Evolutionary conservation across 2,113 vertebrate species (phyloP), one percentile per base, ranked within the genome.

Genomic region (Apeltes quadracus): DNA sequence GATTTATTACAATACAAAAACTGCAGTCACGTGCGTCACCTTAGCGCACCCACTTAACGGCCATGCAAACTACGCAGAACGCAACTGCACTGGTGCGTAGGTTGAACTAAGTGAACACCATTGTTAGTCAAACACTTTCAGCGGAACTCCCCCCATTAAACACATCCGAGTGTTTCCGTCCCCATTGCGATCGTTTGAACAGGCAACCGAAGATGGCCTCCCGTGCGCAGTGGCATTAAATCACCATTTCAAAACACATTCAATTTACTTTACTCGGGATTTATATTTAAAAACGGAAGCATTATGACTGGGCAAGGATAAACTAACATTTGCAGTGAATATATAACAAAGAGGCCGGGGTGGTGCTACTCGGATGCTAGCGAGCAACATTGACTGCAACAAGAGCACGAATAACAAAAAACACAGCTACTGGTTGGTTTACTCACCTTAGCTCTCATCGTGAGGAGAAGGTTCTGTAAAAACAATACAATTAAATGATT

Each of bases 401-500:
- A 76, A 48, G 23, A 66, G 2, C n/a, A n/a, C n/a, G n/a, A n/a
- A n/a, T n/a, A n/a, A n/a, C n/a, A n/a, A n/a, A n/a, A n/a, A n/a
- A n/a, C n/a, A n/a, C n/a, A n/a, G n/a, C n/a, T n/a, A n/a, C n/a
- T n/a, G n/a, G n/a, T n/a, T n/a, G 3, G 2, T 51, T 25, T 32
- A 27, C 59, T 83, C 51, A 98, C 96, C 96, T 98, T 98, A 22
- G 95, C 96, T 94, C 96, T 96, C 96, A 98, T 98, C 89, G 87
- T 85, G 92, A 79, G 85, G 91, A 93, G 91, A 88, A n/a, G 61
- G 46, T 81, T 73, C 84, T 90, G 93, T 93, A 75, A 62, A 65
- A 85, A 67, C 0, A 86, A 84, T 75, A 16, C 63, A 77, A 56
- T 75, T 16, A 38, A 1, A 67, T 12, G 34, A 2, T 85, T 58